Evolutionary conservation across 2,888 invertebrate species (phyloP).

Genomic region (Odontomyia ornata): DNA sequence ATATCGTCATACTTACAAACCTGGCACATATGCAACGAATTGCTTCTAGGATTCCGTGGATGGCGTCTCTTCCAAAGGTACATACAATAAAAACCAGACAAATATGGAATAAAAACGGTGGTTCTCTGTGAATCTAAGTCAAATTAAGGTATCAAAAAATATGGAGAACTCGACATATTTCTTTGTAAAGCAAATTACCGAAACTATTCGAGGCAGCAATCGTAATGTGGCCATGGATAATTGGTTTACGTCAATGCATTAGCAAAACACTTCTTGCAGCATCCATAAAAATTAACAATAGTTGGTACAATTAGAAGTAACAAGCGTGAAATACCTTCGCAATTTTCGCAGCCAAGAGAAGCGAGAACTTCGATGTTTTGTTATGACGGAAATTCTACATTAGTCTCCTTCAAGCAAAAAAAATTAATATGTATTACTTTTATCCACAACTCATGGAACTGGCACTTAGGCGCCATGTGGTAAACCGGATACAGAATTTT

Average conservation of each 20-base stretch:
- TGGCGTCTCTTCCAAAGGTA: background rate
- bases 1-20: no score
- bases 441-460: constrained; percentile 34
- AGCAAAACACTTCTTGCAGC: constrained; percentile 53
- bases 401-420: constrained; percentile 46
- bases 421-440: constrained; percentile 43
- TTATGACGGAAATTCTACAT: constrained; percentile 35
- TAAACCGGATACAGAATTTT: background rate
- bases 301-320: constrained; percentile 50
- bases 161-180: no score
- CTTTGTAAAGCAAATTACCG: no score
- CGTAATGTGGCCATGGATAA: no score
- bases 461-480: constrained; percentile 22
- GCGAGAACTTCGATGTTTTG: constrained; percentile 37
- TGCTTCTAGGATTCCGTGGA: background rate
- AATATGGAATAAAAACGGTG: background rate
- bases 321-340: constrained; percentile 49
- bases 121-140: background rate
- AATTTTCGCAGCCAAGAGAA: constrained; percentile 24
- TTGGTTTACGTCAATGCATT: constrained; percentile 55
- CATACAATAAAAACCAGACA: background rate
- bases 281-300: constrained; percentile 53
- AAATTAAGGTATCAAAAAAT: constrained; percentile 55
- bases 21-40: background rate
- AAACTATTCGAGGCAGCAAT: no score